Evolutionary conservation across 2,797 vertebrate species (phyloP), one percentile per base, ranked within the genome.

Genomic region (Gephyroberyx darwinii): DNA sequence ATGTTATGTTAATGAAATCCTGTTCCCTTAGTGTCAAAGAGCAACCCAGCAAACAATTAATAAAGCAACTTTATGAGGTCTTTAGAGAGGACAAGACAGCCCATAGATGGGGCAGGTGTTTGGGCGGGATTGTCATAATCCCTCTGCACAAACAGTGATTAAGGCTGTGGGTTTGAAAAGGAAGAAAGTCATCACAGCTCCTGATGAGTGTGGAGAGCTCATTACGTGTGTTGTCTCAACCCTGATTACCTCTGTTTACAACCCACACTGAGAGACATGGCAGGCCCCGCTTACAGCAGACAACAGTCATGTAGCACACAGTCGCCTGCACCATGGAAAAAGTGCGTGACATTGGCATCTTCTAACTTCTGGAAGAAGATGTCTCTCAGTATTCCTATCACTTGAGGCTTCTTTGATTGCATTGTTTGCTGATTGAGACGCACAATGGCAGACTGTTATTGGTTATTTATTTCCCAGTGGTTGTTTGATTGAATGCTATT

Each of bases 221-320:
- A 58, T 85, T 72, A 20, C 54, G 70, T 74, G 68, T 83, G 82
- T 75, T 72, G 62, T 77, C 50, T 73, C 58, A 78, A 76, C 50
- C 61, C 57, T 76, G 63, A 85, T 86, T 85, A 81, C 72, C 82
- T 87, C 76, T 72, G 65, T 89, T 86, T 81, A 68, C 70, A 77
- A 83, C 54, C 65, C 59, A 57, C 64, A 67, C 75, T 77, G 75
- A 78, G 76, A 74, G 65, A 77, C 52, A 5, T 74, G 51, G 65
- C 63, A 41, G 70, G 41, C 19, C 51, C 33, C 52, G 17, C 52
- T 5, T 3, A 45, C 56, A 19, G 55, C 52, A 68, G 63, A 68
- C 74, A 76, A 65, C 62, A 35, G 39, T 51, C 75, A 57, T 52
- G 60, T 30, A 16, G 54, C 16, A 22, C 50, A 31, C 20, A 63